Evolutionary conservation across 2,888 invertebrate species (phyloP), one percentile per base, ranked within the genome.

Genomic region (Leptopilina myrica): DNA sequence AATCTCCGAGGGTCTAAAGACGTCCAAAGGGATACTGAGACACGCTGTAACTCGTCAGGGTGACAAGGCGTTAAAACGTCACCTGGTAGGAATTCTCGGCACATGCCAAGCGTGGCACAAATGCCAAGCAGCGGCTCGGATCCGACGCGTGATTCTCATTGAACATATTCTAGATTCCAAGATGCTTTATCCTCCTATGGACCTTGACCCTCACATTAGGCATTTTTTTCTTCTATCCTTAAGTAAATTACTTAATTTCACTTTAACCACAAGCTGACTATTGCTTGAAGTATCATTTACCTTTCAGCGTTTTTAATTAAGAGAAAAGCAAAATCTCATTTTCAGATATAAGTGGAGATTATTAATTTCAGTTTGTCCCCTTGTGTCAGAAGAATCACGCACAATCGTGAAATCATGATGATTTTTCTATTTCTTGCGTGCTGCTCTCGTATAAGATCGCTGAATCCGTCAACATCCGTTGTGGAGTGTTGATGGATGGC

Each of bases 401-500:
- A 59, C 59, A 53, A 15, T 33, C 14, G 26, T 33, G 33, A 56
- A 73, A 49, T 56, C 33, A 26, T 53, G 26, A 53, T 62, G 69
- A 73, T 56, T 15, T 78, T 80, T 80, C 79, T 79, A 80, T 79
- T 79, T 76, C 80, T 78, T 80, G 56, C 76, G 79, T 49, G 75
- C 59, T 49, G 69, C 73, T 76, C 80, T 65, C 64, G 64, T 66
- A 69, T 77, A 67, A 56, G 49, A 64, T 65, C 65, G 53, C 40
- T 83, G 83, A 82, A 83, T 84, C 84, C 85, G 86, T 84, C 85
- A 85, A 83, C 80, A 76, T 26, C 64, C 78, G 81, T 82, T 79
- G 83, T 79, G 84, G 86, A 86, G 88, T 88, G 91, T 91, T 91
- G 91, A 91, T 91, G 91, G 91, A 91, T 91, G 89, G 91, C 89